These are phyloP conservation scores for Tapera naevia DNA, from an alignment of 2,797 vertebrate genomes.

Conservation along the genomic window DNA sequence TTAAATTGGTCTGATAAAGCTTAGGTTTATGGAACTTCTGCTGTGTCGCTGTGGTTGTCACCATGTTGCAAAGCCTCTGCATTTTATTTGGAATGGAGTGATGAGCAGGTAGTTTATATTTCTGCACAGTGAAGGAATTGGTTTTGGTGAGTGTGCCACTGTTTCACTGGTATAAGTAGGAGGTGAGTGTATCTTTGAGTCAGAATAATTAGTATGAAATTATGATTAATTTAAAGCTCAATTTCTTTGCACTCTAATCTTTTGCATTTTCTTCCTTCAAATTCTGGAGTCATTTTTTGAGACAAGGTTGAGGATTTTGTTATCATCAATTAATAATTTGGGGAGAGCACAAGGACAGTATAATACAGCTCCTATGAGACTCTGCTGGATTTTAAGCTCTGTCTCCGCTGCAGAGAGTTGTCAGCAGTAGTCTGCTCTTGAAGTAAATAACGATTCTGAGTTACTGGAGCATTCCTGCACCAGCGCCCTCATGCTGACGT, in stretches of 20 bases:
- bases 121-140: background rate
- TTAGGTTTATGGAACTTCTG: background rate
- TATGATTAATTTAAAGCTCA: background rate
- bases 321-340: background rate
- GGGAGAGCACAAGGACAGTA: accelerated
- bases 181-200: background rate
- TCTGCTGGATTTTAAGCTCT: background rate
- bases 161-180: background rate
- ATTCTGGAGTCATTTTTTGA: background rate
- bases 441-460: background rate
- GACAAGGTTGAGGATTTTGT: background rate
- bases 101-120: background rate
- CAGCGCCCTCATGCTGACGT: background rate
- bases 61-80: background rate
- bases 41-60: accelerated
- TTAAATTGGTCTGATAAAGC: background rate
- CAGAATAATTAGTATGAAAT: background rate
- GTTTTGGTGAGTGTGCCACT: background rate
- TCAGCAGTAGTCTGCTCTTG: background rate
- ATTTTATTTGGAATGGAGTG: background rate
- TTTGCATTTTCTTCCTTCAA: background rate
- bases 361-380: background rate
- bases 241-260: background rate
- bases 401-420: background rate
- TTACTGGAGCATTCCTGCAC: background rate